Conservation (phyloP, 1,140 invertebrate genomes). For the Drosophila nigrodunni region DNA sequence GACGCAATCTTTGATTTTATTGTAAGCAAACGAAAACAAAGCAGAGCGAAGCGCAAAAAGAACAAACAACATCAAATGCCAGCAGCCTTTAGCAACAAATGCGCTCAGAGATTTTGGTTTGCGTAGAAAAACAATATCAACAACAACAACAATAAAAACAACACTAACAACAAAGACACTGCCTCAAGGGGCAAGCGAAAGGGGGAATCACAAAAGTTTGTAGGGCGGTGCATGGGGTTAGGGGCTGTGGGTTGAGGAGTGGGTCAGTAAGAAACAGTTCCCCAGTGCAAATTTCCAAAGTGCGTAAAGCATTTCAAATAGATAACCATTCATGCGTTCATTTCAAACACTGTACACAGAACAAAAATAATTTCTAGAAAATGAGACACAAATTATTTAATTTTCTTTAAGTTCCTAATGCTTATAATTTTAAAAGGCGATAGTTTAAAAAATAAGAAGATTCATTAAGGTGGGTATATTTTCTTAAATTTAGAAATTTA, state of each 20-base stretch:
- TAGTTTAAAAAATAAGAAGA: too few species aligned
- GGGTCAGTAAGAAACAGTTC: not conserved
- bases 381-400: too few species aligned
- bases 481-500: too few species aligned
- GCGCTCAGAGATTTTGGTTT: constrained; percentile 61
- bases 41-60: constrained; percentile 43
- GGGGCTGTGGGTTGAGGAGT: not conserved
- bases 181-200: constrained; percentile 32
- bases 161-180: constrained; percentile 13
- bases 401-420: too few species aligned
- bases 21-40: constrained; percentile 54
- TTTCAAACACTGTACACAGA: not conserved
- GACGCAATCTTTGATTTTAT: constrained; percentile 63
- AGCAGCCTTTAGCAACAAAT: constrained; percentile 56
- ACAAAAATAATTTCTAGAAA: too few species aligned
- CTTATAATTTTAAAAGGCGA: too few species aligned
- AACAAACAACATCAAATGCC: constrained; percentile 33
- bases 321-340: constrained; percentile 17
- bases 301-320: constrained; percentile 46
- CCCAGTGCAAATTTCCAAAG: constrained; percentile 32
- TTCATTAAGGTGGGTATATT: too few species aligned
- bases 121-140: constrained; percentile 53
- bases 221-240: not conserved
- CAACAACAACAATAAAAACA: constrained; percentile 31
- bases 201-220: constrained; percentile 10